Evolutionary conservation across 2,113 vertebrate species (phyloP).

Genomic region (Spizaetus ornatus): DNA sequence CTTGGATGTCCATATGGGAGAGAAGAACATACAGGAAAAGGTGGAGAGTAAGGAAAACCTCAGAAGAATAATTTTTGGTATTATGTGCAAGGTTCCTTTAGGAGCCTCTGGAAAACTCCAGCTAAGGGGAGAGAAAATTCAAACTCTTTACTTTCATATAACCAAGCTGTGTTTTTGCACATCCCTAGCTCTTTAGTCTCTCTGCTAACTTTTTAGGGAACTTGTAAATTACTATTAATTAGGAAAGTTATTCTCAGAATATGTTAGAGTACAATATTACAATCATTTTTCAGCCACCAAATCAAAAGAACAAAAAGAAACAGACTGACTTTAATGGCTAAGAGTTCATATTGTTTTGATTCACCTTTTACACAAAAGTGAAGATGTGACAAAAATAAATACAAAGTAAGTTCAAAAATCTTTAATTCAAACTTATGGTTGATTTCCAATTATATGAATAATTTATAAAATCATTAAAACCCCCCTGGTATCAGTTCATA

Average conservation of each 20-base stretch:
- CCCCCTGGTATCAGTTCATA: background rate
- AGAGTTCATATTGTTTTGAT: background rate
- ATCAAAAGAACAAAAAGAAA: background rate
- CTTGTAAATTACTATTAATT: background rate
- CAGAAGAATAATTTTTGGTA: background rate
- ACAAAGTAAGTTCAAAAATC: background rate
- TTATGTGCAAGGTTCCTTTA: background rate
- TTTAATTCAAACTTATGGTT: background rate
- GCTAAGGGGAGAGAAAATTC: background rate
- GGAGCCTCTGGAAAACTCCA: background rate
- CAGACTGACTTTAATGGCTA: background rate
- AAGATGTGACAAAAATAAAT: background rate
- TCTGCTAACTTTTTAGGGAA: background rate
- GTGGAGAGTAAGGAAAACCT: background rate
- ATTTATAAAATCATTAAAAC: background rate
- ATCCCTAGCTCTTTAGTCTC: background rate
- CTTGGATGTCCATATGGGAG: background rate
- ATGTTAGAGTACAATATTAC: background rate
- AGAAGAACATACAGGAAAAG: background rate
- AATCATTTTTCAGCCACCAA: background rate
- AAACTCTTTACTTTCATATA: background rate
- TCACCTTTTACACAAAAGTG: background rate
- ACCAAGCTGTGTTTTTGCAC: background rate
- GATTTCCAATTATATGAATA: background rate
- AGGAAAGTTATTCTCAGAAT: background rate